These are phyloP conservation scores for Delia radicum DNA, from an alignment of 1,140 invertebrate genomes.

Conservation along the genomic window DNA sequence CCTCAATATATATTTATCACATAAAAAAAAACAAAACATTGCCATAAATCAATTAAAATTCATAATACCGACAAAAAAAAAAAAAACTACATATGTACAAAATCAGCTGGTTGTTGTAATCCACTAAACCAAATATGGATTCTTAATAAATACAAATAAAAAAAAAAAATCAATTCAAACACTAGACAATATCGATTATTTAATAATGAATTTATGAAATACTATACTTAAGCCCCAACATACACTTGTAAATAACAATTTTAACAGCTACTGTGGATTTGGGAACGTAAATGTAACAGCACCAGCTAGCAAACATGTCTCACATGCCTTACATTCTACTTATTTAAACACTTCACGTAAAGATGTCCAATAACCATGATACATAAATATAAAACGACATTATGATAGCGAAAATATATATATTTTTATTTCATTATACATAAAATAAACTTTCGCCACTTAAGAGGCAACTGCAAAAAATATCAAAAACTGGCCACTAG, in stretches of 20 bases:
- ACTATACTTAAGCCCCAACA: not conserved
- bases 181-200: constrained; percentile 4
- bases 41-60: constrained; percentile 22
- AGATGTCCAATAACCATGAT: constrained; percentile 15
- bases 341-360: not conserved
- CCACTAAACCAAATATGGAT: constrained; percentile 12
- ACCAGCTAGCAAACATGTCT: not conserved
- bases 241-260: not conserved
- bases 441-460: constrained; percentile 29
- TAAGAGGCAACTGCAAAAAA: constrained; percentile 19
- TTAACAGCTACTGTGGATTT: not conserved
- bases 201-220: constrained; percentile 17
- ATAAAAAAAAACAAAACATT: constrained; percentile 17
- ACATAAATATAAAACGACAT: not conserved
- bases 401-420: not conserved
- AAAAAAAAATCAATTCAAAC: not conserved
- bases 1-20: not conserved
- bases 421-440: not conserved
- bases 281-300: not conserved
- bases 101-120: constrained; percentile 19
- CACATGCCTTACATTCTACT: not conserved
- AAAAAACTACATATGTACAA: not conserved
- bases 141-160: not conserved
- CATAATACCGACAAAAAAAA: constrained; percentile 17
- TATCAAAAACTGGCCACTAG: constrained; percentile 14